These are phyloP conservation scores for Dryadula phaetusa DNA, from an alignment of 2,888 invertebrate species.

Conservation along the genomic window DNA sequence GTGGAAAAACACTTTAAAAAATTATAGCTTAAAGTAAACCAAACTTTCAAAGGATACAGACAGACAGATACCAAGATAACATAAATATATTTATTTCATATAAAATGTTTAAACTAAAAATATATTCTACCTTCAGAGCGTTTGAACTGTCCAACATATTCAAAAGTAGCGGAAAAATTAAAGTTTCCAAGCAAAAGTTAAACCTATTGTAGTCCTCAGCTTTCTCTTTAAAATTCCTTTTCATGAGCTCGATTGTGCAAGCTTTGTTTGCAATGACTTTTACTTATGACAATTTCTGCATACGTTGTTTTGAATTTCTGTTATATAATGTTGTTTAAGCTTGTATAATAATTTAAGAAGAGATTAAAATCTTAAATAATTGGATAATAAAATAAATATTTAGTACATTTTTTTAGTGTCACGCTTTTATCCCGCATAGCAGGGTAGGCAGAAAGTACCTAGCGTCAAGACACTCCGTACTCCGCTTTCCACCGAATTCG, in stretches of 20 bases:
- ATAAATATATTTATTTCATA: not conserved
- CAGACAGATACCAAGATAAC: not conserved
- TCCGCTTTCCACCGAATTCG: no score
- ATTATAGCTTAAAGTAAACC: no score
- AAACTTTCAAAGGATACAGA: not conserved
- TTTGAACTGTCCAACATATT: conserved; percentile 33
- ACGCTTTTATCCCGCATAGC: no score
- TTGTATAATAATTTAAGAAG: no score
- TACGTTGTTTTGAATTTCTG: conserved; percentile 1
- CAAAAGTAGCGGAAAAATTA: conserved; percentile 31
- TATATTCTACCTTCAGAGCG: conserved; percentile 24
- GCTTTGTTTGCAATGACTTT: conserved; percentile 27
- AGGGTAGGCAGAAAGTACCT: no score
- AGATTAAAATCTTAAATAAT: no score
- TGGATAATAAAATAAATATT: no score
- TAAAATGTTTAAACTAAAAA: conserved; percentile 6
- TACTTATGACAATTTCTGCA: conserved; percentile 24
- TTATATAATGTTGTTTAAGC: conserved; percentile 5
- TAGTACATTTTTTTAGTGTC: no score
- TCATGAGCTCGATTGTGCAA: conserved; percentile 29
- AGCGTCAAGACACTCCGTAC: no score
- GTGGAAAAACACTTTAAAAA: no score
- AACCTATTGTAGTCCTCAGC: conserved; percentile 31
- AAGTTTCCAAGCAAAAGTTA: conserved; percentile 32
- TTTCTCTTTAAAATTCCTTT: conserved; percentile 33